These are phyloP conservation scores for Phyto melanocephala DNA, from an alignment of 2,888 invertebrate species.

Conservation along the genomic window DNA sequence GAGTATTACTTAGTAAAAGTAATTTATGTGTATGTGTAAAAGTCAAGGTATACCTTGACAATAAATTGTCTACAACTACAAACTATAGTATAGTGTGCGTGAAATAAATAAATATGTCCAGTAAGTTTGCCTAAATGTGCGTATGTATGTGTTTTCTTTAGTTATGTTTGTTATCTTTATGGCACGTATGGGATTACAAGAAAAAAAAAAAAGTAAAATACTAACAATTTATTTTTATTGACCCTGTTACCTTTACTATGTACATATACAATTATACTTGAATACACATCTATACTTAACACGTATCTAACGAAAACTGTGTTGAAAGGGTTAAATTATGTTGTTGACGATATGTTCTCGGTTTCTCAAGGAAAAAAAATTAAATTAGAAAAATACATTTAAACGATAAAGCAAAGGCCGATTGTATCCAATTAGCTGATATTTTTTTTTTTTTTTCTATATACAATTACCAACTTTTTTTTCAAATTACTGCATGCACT, in stretches of 20 bases:
- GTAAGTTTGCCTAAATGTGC: background rate
- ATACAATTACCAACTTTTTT: no score
- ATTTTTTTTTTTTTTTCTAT: no score
- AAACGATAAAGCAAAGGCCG: no score
- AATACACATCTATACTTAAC: background rate
- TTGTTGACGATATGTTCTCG: background rate
- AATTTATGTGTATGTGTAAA: background rate
- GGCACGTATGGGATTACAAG: conserved; percentile 39
- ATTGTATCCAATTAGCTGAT: no score
- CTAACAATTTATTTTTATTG: conserved; percentile 55
- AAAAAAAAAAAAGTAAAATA: conserved; percentile 20
- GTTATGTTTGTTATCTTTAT: conserved; percentile 17
- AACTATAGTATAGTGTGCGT: background rate
- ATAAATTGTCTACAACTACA: background rate
- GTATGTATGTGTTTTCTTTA: background rate
- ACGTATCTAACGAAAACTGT: background rate
- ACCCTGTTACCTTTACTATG: conserved; percentile 23
- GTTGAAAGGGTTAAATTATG: background rate
- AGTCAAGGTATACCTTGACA: conserved; percentile 1
- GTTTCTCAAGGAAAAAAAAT: background rate
- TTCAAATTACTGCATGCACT: no score
- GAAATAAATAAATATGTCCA: background rate
- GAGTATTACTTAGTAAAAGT: background rate
- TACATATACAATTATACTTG: background rate
- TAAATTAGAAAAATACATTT: background rate